phyloP scores from a whole-genome alignment of 92 coral and sea anemone species.

The Zoanthus sansibaricus region DNA sequence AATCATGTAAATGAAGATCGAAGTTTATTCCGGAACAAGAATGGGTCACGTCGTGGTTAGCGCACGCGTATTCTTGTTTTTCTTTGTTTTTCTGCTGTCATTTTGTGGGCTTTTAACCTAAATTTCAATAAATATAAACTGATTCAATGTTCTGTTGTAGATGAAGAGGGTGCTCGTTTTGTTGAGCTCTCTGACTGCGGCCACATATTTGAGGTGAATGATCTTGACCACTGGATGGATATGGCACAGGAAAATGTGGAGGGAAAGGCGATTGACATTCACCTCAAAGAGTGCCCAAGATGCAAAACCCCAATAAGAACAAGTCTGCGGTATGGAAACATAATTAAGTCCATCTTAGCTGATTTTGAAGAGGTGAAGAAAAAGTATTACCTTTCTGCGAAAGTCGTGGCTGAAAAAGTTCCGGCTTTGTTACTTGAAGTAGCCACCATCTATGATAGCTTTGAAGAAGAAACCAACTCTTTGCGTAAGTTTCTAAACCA shows the following conservation, averaged over 20 bases:
- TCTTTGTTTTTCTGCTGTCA: too few species aligned
- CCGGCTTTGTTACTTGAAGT: not conserved
- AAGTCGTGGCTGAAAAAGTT: not conserved
- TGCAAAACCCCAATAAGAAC: constrained; percentile 86
- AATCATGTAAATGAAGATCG: too few species aligned
- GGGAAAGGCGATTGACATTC: constrained; percentile 63
- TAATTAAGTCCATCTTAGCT: constrained; percentile 76
- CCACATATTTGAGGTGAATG: constrained; percentile 84
- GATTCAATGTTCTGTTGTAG: constrained; percentile 3
- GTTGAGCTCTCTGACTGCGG: constrained; percentile 90
- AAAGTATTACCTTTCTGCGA: constrained; percentile 44
- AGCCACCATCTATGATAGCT: not conserved
- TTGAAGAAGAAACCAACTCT: constrained; percentile 26
- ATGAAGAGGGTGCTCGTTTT: constrained; percentile 84
- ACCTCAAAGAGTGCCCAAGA: constrained; percentile 82
- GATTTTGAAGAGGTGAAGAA: constrained; percentile 80
- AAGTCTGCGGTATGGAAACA: constrained; percentile 91
- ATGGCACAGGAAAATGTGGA: constrained; percentile 51
- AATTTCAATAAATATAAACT: not conserved
- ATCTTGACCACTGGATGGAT: constrained; percentile 88
- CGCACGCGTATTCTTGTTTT: too few species aligned
- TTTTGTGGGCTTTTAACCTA: too few species aligned
- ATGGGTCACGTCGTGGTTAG: too few species aligned
- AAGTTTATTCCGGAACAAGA: too few species aligned
- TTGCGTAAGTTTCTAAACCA: constrained; percentile 20